Evolutionary conservation across 2,797 vertebrate genomes (phyloP).

Genomic region (Serranus cabrilla): DNA sequence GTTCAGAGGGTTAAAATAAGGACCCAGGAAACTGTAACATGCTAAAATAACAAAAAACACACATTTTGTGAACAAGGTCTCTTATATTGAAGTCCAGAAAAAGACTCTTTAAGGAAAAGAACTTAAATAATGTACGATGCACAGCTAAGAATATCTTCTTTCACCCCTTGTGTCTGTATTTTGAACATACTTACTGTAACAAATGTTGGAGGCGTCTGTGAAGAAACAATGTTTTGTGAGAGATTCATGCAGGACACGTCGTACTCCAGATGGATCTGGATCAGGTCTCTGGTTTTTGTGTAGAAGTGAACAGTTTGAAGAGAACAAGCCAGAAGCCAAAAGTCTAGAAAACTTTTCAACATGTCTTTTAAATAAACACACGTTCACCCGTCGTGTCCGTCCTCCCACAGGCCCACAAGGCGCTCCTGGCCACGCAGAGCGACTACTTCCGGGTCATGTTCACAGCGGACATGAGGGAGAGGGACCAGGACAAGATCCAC

Average conservation of each 20-base stretch:
- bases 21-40: too few relatives aligned
- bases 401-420: slow-evolving; percentile 96
- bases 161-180: neutral
- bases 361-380: neutral
- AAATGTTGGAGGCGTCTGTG: neutral
- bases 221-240: neutral
- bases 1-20: too few relatives aligned
- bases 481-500: slow-evolving; percentile 99
- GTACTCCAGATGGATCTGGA: neutral
- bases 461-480: slow-evolving; percentile 98
- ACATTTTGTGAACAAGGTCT: too few relatives aligned
- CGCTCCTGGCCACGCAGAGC: slow-evolving; percentile 98
- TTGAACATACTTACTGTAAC: neutral
- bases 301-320: neutral
- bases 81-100: too few relatives aligned
- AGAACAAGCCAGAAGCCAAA: neutral
- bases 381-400: neutral
- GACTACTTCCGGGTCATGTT: slow-evolving; percentile 99
- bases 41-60: too few relatives aligned
- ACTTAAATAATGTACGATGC: too few relatives aligned
- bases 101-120: too few relatives aligned
- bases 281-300: neutral
- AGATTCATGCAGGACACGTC: neutral
- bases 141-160: too few relatives aligned
- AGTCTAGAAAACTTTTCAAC: neutral